Evolutionary conservation across 2,888 invertebrate genomes (phyloP).

Genomic region (Teinopalpus imperialis): DNA sequence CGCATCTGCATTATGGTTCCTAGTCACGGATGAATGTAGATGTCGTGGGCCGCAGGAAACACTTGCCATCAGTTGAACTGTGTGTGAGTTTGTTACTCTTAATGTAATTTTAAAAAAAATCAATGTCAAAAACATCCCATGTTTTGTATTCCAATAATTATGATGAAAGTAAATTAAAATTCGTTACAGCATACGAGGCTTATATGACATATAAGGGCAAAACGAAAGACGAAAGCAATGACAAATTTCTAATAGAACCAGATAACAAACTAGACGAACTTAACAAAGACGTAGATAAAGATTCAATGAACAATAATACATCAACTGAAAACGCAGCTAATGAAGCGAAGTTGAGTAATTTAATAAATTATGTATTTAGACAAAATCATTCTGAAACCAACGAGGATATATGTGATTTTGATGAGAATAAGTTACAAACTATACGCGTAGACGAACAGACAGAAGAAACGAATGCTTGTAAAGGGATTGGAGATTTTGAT

Average conservation of each 20-base stretch:
- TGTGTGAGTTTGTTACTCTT: too few relatives aligned
- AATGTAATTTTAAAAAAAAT: too few relatives aligned
- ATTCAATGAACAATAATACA: slow-evolving; percentile 61
- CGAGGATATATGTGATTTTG: slow-evolving; percentile 22
- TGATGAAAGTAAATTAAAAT: too few relatives aligned
- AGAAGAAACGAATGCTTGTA: slow-evolving; percentile 13
- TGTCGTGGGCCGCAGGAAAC: too few relatives aligned
- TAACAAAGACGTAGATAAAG: neutral
- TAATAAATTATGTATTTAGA: slow-evolving; percentile 23
- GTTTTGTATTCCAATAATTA: too few relatives aligned
- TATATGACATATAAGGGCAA: slow-evolving; percentile 47
- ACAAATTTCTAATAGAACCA: too few relatives aligned
- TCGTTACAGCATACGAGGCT: slow-evolving; percentile 65
- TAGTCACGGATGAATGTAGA: too few relatives aligned
- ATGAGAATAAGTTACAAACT: slow-evolving; percentile 23
- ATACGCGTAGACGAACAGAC: slow-evolving; percentile 21
- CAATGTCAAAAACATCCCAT: too few relatives aligned
- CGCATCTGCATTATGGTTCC: too few relatives aligned
- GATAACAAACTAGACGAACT: slow-evolving; percentile 30
- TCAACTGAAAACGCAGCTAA: slow-evolving; percentile 9
- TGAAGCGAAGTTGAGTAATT: slow-evolving; percentile 15
- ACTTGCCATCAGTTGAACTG: too few relatives aligned
- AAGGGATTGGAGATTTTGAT: neutral
- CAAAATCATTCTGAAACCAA: slow-evolving; percentile 25
- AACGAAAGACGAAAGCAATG: slow-evolving; percentile 23